phyloP scores from a whole-genome alignment of 2,797 vertebrate genomes.

The Rhinatrema bivittatum region DNA sequence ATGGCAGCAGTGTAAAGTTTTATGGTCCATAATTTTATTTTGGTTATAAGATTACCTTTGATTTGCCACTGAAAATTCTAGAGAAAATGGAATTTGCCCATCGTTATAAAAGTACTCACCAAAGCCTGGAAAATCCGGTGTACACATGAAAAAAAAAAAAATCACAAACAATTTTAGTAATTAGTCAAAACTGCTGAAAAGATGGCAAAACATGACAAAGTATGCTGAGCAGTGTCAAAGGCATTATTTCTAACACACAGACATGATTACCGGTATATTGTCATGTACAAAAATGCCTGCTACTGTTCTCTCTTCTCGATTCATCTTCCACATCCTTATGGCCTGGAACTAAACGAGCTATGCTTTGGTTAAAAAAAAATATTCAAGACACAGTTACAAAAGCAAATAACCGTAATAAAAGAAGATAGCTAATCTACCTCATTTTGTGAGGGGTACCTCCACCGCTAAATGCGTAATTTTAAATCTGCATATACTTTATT shows the following conservation, averaged over 20 bases:
- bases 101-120: conserved; percentile 57
- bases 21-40: too few species aligned
- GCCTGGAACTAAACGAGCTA: background rate
- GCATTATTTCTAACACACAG: background rate
- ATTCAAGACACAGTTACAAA: too few species aligned
- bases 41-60: too few species aligned
- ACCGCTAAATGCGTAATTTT: too few species aligned
- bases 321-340: background rate
- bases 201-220: background rate
- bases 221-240: background rate
- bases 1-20: too few species aligned
- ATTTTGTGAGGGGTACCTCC: too few species aligned
- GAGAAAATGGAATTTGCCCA: too few species aligned
- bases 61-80: too few species aligned
- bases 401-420: too few species aligned
- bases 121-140: conserved; percentile 79
- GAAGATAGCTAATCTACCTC: too few species aligned
- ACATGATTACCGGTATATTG: background rate
- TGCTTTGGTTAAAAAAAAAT: too few species aligned
- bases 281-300: background rate
- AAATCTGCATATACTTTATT: too few species aligned
- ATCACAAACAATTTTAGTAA: conserved; percentile 29
- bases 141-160: conserved; percentile 39
- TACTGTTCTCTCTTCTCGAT: background rate
- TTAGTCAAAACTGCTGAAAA: conserved; percentile 10